Conservation (phyloP, 2,113 vertebrate species). For the Siniperca chuatsi region DNA sequence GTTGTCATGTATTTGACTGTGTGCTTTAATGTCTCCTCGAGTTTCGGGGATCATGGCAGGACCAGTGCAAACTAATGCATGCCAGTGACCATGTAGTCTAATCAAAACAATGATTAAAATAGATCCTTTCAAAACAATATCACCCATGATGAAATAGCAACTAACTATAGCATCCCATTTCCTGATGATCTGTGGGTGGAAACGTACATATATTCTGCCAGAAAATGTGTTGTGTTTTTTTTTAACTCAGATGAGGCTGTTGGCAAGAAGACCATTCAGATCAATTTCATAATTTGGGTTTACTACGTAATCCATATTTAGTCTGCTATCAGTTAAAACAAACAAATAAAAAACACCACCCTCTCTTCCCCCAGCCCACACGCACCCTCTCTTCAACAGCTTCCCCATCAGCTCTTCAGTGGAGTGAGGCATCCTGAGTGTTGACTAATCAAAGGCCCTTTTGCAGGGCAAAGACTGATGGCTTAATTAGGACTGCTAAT, state of each 20-base stretch:
- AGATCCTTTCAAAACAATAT: not conserved
- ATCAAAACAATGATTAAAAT: not conserved
- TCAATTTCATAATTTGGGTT: constrained; percentile 4
- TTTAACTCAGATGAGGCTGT: not conserved
- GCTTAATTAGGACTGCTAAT: constrained; percentile 82
- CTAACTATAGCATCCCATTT: not conserved
- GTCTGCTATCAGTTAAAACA: not conserved
- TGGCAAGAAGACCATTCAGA: not conserved
- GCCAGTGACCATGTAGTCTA: not conserved
- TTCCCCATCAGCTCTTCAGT: constrained; percentile 58
- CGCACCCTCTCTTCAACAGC: not conserved
- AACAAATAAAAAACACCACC: not conserved
- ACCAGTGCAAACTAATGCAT: not conserved
- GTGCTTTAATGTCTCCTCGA: not conserved
- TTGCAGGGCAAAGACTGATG: constrained; percentile 68
- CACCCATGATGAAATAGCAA: not conserved
- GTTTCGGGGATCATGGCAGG: not conserved
- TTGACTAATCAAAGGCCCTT: constrained; percentile 77
- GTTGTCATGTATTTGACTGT: not conserved
- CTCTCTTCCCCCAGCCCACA: not conserved
- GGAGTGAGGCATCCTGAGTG: constrained; percentile 65
- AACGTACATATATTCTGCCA: not conserved
- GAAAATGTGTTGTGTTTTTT: not conserved
- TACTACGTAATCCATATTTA: constrained; percentile 6
- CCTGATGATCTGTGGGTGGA: not conserved